Evolutionary conservation across 2,888 invertebrate genomes (phyloP), one percentile per base, ranked within the genome.

Genomic region (Trachelus troglodyta): DNA sequence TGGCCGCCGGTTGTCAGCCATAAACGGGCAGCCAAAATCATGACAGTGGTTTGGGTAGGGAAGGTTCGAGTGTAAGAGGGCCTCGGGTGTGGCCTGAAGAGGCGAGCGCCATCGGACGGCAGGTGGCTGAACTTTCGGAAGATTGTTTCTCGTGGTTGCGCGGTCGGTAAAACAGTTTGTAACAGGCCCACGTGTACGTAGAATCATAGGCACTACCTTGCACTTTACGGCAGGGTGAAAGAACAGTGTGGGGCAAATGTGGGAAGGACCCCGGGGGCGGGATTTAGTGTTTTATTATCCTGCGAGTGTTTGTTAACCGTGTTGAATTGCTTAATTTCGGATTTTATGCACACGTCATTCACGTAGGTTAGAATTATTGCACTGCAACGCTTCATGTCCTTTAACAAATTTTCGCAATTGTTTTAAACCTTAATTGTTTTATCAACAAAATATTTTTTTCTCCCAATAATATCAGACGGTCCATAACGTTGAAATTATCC

Each of bases 11-110:
- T 84, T 83, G 83, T 84, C 84, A 83, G 79, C 78, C 79, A 80
- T 76, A 81, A 83, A 83, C 82, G 83, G 83, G 76, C 35, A 75
- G 69, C 79, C 35, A 74, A 68, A 68, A 33, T 9, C 23, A 74
- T 35, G 35, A 56, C 23, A 56, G 56, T 56, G 56, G 15, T 40
- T 40, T 40, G 15, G 56, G 15, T 35, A 73, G 76, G 77, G 77
- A 69, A 68, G 56, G 37, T 40, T 79, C 77, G 69, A 79, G 82
- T 79, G 84, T 78, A 82, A 84, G 83, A 79, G 85, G 83, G 85
- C 84, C 88, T 87, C 88, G 89, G 88, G 89, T 89, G 90, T 90
- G 90, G 89, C 89, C 83, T 84, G 76, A 82, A 85, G 86, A 84
- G 79, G 76, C 79, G 80, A 86, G 82, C 89, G 91, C 90, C 91